These are phyloP conservation scores for Oligia strigilis DNA, from an alignment of 2,888 invertebrate genomes.

Conservation along the genomic window DNA sequence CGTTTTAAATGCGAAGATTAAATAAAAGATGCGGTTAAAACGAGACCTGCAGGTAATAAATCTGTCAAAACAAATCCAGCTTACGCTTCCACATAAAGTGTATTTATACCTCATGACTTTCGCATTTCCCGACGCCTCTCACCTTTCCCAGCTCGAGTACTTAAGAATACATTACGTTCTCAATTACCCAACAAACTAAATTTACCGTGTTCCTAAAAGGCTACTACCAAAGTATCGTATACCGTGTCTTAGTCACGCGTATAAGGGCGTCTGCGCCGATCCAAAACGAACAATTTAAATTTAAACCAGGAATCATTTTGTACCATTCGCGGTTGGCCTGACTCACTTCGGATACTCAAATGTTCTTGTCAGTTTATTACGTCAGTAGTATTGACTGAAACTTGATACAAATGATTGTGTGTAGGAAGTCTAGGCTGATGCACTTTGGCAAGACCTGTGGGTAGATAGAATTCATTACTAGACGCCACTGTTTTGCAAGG, in stretches of 20 bases:
- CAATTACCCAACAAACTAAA: conserved; percentile 65
- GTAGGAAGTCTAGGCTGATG: conserved; percentile 47
- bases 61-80: conserved; percentile 44
- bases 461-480: conserved; percentile 41
- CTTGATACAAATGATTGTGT: conserved; percentile 37
- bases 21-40: conserved; percentile 28
- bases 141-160: conserved; percentile 45
- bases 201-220: conserved; percentile 58
- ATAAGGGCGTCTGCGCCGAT: conserved; percentile 63
- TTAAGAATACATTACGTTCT: conserved; percentile 61
- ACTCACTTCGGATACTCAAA: conserved; percentile 54
- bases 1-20: conserved; percentile 16
- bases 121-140: conserved; percentile 41
- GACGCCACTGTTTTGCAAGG: conserved; percentile 52
- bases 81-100: conserved; percentile 32
- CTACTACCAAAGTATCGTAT: conserved; percentile 54
- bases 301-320: conserved; percentile 64
- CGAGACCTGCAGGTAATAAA: conserved; percentile 31
- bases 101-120: conserved; percentile 47
- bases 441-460: conserved; percentile 54
- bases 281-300: conserved; percentile 61
- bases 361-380: conserved; percentile 40
- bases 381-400: conserved; percentile 50
- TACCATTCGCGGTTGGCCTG: conserved; percentile 52
- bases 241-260: conserved; percentile 64